A percentile compares a stretch with the other conserved stretches of the same genome.
phyloP scores from a whole-genome alignment of 2,113 vertebrate species.

The Naja naja region DNA sequence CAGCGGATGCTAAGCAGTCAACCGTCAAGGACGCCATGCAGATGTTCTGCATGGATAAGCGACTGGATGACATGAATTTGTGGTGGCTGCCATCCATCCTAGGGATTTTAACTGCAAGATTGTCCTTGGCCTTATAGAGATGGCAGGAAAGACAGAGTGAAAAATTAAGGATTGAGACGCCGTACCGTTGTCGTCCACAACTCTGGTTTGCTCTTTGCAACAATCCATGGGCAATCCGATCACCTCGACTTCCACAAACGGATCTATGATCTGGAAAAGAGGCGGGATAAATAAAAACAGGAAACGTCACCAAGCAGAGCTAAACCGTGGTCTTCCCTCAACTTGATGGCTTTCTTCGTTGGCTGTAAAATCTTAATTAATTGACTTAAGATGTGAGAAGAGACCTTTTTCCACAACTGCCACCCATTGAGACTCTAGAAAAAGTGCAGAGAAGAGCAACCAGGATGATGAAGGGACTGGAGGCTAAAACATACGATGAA shows the following conservation, averaged over 20 bases:
- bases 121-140: neutral
- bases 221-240: slow-evolving; percentile 93
- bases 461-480: too few relatives aligned
- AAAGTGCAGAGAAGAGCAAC: too few relatives aligned
- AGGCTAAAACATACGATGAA: too few relatives aligned
- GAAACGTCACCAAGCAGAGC: neutral
- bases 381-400: neutral
- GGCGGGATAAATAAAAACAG: neutral
- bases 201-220: slow-evolving; percentile 92
- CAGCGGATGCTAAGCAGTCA: neutral
- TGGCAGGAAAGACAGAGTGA: neutral
- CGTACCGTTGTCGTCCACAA: slow-evolving; percentile 96
- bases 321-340: too few relatives aligned
- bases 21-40: too few relatives aligned
- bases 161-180: fast-evolving
- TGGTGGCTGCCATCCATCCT: neutral
- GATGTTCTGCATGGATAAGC: neutral
- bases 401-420: neutral
- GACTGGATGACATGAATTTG: neutral
- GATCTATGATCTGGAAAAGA: slow-evolving; percentile 90
- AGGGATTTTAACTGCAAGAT: too few relatives aligned
- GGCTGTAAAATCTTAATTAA: neutral
- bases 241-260: slow-evolving; percentile 97
- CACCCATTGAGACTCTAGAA: neutral
- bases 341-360: neutral